Evolutionary conservation across 2,797 vertebrate genomes (phyloP).

Genomic region (Silurus lanzhouensis): DNA sequence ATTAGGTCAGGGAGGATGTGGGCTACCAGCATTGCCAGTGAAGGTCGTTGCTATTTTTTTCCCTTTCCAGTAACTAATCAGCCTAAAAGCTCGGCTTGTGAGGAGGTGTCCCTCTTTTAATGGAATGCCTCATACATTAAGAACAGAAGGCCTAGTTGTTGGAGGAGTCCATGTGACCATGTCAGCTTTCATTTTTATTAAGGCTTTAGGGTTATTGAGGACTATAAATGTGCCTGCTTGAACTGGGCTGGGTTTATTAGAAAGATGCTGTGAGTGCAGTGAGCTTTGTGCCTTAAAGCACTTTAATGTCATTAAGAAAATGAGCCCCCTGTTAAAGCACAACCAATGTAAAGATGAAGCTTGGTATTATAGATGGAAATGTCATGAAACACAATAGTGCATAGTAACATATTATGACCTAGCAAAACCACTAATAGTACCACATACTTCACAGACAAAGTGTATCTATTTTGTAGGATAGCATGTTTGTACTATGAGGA

Average conservation of each 20-base stretch:
- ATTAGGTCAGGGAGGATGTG: conserved; percentile 44
- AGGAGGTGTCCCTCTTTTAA: conserved; percentile 82
- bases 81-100: conserved; percentile 81
- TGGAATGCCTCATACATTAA: conserved; percentile 83
- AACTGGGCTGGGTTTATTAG: conserved; percentile 75
- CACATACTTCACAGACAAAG: not conserved
- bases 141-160: conserved; percentile 67
- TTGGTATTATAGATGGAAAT: not conserved
- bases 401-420: conserved; percentile 5
- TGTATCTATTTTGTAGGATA: not conserved
- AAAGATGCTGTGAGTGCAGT: conserved; percentile 59
- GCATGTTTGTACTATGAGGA: not conserved
- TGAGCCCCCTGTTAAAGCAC: conserved; percentile 31
- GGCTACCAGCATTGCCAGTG: conserved; percentile 66
- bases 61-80: conserved; percentile 82
- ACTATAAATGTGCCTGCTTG: conserved; percentile 78
- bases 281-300: conserved; percentile 57
- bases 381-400: not conserved
- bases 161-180: conserved; percentile 79
- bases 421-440: not conserved
- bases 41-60: conserved; percentile 75
- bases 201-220: conserved; percentile 82
- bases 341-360: conserved; percentile 12
- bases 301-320: conserved; percentile 44
- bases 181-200: conserved; percentile 85